phyloP scores from a whole-genome alignment of 1,140 invertebrate genomes.

The Aphaenogaster ashmeadi region DNA sequence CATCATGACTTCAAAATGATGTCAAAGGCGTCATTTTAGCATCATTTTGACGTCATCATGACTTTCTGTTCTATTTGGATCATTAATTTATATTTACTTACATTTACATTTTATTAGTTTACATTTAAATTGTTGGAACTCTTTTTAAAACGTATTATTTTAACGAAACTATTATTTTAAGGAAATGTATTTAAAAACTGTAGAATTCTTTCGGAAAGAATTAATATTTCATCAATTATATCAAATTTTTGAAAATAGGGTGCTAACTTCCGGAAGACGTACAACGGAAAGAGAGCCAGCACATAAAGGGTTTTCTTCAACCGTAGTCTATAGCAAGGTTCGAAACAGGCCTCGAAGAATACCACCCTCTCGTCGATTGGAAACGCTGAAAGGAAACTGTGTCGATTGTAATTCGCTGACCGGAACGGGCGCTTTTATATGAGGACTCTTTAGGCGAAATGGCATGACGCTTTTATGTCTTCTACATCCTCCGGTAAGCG shows the following conservation, averaged over 20 bases:
- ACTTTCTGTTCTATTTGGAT: no score
- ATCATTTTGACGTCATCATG: no score
- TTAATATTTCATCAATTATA: background rate
- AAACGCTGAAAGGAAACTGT: slow-evolving; percentile 13
- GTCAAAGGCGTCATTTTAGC: no score
- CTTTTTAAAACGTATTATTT: background rate
- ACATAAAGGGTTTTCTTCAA: slow-evolving; percentile 40
- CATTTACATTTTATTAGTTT: background rate
- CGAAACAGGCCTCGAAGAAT: slow-evolving; percentile 15
- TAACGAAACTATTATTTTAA: no score
- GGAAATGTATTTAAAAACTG: no score
- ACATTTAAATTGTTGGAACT: slow-evolving; percentile 78
- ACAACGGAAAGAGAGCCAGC: slow-evolving; percentile 83
- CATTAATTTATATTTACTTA: background rate
- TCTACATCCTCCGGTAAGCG: background rate
- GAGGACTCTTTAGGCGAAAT: background rate
- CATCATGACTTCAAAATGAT: no score
- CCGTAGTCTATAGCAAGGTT: slow-evolving; percentile 29
- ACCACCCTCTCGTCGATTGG: background rate
- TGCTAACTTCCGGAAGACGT: slow-evolving; percentile 85
- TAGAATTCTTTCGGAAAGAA: background rate
- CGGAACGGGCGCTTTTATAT: background rate
- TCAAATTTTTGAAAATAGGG: background rate
- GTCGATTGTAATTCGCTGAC: background rate
- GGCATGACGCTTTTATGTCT: background rate